phyloP scores from a whole-genome alignment of 2,113 vertebrate species.

The Vidua chalybeata region DNA sequence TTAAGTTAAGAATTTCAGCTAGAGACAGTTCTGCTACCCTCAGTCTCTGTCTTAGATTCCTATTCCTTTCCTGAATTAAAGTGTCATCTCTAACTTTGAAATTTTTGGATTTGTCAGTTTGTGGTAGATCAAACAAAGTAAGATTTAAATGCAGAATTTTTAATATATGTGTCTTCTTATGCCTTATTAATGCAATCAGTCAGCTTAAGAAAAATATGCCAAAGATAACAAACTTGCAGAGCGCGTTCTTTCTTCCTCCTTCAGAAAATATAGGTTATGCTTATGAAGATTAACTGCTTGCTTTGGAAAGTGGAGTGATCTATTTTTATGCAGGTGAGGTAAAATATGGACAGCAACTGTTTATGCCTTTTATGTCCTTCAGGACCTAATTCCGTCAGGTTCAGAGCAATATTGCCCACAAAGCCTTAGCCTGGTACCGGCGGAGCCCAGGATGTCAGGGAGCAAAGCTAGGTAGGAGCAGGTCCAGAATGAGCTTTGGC shows the following conservation, averaged over 20 bases:
- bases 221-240: slow-evolving; percentile 24
- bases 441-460: background rate
- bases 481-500: background rate
- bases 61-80: background rate
- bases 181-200: slow-evolving; percentile 32
- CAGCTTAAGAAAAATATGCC: slow-evolving; percentile 19
- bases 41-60: background rate
- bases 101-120: slow-evolving; percentile 19
- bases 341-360: background rate
- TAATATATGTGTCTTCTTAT: slow-evolving; percentile 21
- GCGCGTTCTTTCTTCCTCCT: background rate
- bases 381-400: background rate
- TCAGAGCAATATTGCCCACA: background rate
- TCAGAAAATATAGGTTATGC: slow-evolving; percentile 24
- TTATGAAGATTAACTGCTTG: slow-evolving; percentile 45
- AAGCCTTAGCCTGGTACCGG: background rate
- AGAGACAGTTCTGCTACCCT: background rate
- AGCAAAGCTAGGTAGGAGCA: background rate
- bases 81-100: background rate
- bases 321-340: slow-evolving; percentile 33
- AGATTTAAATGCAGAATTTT: slow-evolving; percentile 13
- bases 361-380: background rate
- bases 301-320: background rate
- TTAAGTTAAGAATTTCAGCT: background rate
- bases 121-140: slow-evolving; percentile 21